Percentiles rank a stretch among this genome's conserved stretches.
These are phyloP conservation scores for Drosophila rubida DNA, from an alignment of 2,888 invertebrate genomes.

Conservation along the genomic window DNA sequence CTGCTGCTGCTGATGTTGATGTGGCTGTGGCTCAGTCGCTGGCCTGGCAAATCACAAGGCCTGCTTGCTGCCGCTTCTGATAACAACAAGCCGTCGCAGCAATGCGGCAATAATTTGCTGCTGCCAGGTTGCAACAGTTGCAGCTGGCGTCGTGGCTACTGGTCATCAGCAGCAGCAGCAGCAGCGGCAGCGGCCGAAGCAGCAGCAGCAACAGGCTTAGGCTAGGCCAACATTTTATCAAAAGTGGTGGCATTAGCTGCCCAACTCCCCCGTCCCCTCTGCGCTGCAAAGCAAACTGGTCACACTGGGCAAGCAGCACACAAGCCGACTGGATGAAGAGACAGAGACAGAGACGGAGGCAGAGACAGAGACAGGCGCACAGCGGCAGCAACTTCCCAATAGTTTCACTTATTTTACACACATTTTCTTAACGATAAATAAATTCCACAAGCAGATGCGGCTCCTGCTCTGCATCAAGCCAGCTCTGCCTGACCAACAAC, in stretches of 20 bases:
- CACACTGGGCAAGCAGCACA: constrained; percentile 30
- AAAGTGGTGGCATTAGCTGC: constrained; percentile 77
- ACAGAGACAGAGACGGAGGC: too few relatives aligned
- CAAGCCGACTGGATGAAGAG: constrained; percentile 61
- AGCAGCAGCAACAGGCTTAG: constrained; percentile 68
- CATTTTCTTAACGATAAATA: constrained; percentile 77
- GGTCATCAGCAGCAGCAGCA: constrained; percentile 75
- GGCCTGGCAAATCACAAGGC: constrained; percentile 69
- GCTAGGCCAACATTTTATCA: constrained; percentile 77
- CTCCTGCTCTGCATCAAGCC: constrained; percentile 48
- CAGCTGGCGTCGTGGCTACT: constrained; percentile 68
- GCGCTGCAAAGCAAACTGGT: not conserved
- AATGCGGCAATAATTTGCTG: constrained; percentile 38
- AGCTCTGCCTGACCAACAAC: constrained; percentile 28
- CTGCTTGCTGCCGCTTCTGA: constrained; percentile 43
- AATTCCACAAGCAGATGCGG: constrained; percentile 77
- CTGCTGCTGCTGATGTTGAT: constrained; percentile 47
- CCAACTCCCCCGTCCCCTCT: not conserved
- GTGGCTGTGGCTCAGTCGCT: not conserved
- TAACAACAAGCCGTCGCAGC: constrained; percentile 28
- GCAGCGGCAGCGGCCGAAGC: constrained; percentile 5
- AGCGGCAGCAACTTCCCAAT: constrained; percentile 65
- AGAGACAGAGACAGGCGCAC: constrained; percentile 19
- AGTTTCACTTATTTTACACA: constrained; percentile 79
- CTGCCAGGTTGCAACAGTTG: constrained; percentile 59